Base-by-base conservation (phyloP, 2,888 invertebrate species). In the Drosophila mimica region DNA sequence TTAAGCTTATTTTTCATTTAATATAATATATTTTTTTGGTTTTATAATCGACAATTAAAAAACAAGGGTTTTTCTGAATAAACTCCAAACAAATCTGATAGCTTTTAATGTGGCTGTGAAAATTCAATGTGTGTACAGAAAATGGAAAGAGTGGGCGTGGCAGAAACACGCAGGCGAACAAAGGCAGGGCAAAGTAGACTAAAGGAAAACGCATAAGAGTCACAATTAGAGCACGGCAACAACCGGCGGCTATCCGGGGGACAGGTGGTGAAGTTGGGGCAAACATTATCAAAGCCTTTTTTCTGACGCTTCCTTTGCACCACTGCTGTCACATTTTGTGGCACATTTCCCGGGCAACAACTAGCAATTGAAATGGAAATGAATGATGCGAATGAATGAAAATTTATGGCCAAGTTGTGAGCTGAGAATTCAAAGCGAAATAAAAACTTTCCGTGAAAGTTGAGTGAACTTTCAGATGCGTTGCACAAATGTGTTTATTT, bases 361-460 rank as follows among this genome's bases (percentile, higher is more conserved):
- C 81, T 52, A 54, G 72, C 77, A 81, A 78, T 81, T 81, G 77
- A 63, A 83, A 81, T 77, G 62, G 82, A 83, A 82, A 86, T 86
- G 81, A 64, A 72, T 76, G 81, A 81, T 76, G 77, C 74, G 80
- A 66, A 54, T 83, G 71, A 74, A 82, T 82, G 76, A 78, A 78
- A 79, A 73, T 71, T 54, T 65, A 78, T 78, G 79, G 62, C 65
- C 66, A 70, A 76, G 43, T 68, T 70, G 38, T 51, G 40, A 81
- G 86, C 67, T 72, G 67, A 72, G 79, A 89, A 83, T 77, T 46
- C 60, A 76, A 51, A 70, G 17, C 61, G 7, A 20, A 33, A 13
- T 7, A 25, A 53, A 54, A 65, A 68, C 56, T 76, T 71, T 64
- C 17, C 1, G 17, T 40, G 49, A 31, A 48, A 58, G 67, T 78